Conservation (phyloP, 2,888 invertebrate species). For the Endotricha flammealis region DNA sequence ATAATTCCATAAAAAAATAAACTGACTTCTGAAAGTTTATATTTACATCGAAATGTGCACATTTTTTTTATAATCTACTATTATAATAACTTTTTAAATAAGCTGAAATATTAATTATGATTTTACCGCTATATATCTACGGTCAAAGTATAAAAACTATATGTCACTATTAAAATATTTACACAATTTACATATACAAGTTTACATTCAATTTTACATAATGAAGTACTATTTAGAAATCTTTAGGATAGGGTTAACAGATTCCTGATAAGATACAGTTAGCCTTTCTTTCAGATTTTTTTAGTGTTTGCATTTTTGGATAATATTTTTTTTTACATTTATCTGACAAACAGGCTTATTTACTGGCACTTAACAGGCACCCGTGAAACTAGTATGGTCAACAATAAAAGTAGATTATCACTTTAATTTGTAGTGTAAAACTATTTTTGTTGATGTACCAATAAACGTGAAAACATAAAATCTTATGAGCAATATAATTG, state of each 20-base stretch:
- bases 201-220: conserved; percentile 41
- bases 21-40: conserved; percentile 45
- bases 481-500: neutral
- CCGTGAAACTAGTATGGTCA: too few relatives aligned
- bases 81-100: conserved; percentile 25
- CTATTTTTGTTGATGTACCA: too few relatives aligned
- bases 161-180: conserved; percentile 51
- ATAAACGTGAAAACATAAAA: too few relatives aligned
- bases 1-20: conserved; percentile 68
- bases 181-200: conserved; percentile 52
- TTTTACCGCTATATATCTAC: conserved; percentile 32
- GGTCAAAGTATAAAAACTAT: conserved; percentile 58
- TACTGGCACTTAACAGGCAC: too few relatives aligned
- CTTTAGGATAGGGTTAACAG: too few relatives aligned
- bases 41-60: conserved; percentile 49
- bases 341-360: too few relatives aligned
- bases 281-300: too few relatives aligned
- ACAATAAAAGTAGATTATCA: too few relatives aligned
- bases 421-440: too few relatives aligned
- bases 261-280: too few relatives aligned
- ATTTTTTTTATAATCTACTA: conserved; percentile 23
- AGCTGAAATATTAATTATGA: conserved; percentile 36
- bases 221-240: conserved; percentile 15
- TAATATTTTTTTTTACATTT: too few relatives aligned
- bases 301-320: too few relatives aligned